A percentile compares a stretch with the other conserved stretches of the same genome.
Conservation (phyloP, 2,797 vertebrate species). For the Sebastes steindachneri region DNA sequence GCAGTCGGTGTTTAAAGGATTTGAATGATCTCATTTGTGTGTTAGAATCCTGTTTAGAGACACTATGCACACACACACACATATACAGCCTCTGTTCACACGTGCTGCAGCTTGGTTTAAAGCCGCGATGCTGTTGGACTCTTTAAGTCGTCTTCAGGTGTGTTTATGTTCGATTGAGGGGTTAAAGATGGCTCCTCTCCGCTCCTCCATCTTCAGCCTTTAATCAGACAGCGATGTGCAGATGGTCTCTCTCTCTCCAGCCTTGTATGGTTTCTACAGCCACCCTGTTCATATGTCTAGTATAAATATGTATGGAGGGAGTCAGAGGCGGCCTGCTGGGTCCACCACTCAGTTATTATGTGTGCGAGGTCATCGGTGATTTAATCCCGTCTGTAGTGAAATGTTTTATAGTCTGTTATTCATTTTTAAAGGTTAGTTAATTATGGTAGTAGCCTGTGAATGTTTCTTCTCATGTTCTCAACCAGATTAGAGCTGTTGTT, state of each 20-base stretch:
- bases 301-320: conserved; percentile 33
- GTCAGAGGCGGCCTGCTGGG: background rate
- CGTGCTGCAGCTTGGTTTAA: background rate
- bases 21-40: conserved; percentile 1
- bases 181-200: background rate
- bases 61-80: no score
- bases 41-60: background rate
- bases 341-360: conserved; percentile 21
- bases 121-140: background rate
- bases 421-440: conserved; percentile 30
- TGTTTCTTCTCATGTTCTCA: conserved; percentile 7
- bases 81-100: background rate
- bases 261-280: conserved; percentile 12
- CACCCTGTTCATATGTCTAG: background rate
- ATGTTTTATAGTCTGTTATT: conserved; percentile 22
- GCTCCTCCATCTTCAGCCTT: conserved; percentile 3
- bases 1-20: conserved; percentile 2
- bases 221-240: conserved; percentile 42
- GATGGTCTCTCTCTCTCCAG: conserved; percentile 13
- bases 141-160: conserved; percentile 11
- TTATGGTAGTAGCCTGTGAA: background rate
- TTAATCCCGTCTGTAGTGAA: conserved; percentile 10
- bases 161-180: conserved; percentile 21
- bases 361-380: conserved; percentile 29
- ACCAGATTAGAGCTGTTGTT: background rate